phyloP scores from a whole-genome alignment of 2,888 invertebrate genomes.

The Spilosoma lubricipeda region DNA sequence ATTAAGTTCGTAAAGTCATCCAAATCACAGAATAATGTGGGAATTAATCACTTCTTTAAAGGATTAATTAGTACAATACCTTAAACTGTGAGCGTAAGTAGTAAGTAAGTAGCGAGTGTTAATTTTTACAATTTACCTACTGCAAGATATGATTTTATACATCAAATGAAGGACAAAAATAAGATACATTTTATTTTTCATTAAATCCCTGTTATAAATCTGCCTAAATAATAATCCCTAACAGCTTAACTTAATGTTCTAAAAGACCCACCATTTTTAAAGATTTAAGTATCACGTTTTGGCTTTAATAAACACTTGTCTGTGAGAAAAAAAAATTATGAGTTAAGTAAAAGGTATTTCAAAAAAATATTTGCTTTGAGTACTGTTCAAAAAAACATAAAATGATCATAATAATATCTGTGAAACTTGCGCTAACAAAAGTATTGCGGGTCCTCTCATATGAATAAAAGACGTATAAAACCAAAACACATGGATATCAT shows the following conservation, averaged over 20 bases:
- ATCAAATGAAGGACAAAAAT: neutral
- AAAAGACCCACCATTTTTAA: constrained; percentile 29
- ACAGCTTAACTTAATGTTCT: constrained; percentile 23
- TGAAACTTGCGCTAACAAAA: neutral
- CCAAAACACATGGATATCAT: constrained; percentile 16
- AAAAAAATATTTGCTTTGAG: neutral
- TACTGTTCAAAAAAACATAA: constrained; percentile 5
- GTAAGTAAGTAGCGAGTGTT: neutral
- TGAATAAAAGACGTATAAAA: constrained; percentile 19
- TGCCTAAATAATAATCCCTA: constrained; percentile 24
- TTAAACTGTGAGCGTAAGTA: neutral
- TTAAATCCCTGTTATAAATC: constrained; percentile 28
- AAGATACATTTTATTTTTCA: constrained; percentile 9
- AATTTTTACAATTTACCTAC: neutral
- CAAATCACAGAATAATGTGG: no score
- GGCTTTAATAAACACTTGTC: constrained; percentile 13
- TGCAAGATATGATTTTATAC: neutral
- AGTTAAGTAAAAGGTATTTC: neutral
- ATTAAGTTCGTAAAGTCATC: no score
- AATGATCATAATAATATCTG: constrained; percentile 9
- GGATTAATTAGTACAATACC: neutral
- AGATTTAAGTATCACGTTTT: constrained; percentile 26
- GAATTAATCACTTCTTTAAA: no score
- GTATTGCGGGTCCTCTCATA: constrained; percentile 12
- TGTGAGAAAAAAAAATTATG: neutral